Evolutionary conservation across 2,797 vertebrate species (phyloP).

Genomic region (Lagorchestes hirsutus): DNA sequence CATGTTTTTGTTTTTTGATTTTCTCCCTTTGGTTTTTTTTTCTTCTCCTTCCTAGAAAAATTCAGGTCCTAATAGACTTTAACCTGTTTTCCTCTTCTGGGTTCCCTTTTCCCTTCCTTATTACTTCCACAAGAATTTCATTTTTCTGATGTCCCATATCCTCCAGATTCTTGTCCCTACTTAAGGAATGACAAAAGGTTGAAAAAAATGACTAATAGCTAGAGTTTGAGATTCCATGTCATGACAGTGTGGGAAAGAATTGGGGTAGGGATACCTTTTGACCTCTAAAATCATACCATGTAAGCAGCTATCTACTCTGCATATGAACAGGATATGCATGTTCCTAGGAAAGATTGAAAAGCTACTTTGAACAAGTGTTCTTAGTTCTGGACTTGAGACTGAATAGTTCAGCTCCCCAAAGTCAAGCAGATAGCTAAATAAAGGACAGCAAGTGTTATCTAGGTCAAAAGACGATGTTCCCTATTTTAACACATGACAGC

Average conservation of each 20-base stretch:
- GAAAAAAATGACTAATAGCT: neutral
- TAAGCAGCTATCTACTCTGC: neutral
- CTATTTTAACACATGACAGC: neutral
- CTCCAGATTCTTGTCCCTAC: neutral
- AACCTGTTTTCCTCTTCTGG: neutral
- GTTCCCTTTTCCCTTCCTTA: neutral
- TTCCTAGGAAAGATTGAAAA: neutral
- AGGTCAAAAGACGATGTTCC: neutral
- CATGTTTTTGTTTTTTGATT: neutral
- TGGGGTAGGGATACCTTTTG: neutral
- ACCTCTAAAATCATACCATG: neutral
- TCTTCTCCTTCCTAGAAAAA: neutral
- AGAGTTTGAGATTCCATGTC: neutral
- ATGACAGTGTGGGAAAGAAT: neutral
- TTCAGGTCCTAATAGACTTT: neutral
- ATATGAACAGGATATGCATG: neutral
- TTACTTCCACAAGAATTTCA: too few relatives aligned
- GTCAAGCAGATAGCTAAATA: neutral
- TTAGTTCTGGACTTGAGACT: neutral
- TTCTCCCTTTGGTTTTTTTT: neutral
- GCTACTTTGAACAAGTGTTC: neutral
- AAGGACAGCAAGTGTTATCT: neutral
- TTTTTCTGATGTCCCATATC: neutral
- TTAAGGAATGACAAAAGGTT: neutral
- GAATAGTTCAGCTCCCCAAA: neutral